Evolutionary conservation across 1,140 invertebrate genomes (phyloP).

Genomic region (Agraylea sexmaculata): DNA sequence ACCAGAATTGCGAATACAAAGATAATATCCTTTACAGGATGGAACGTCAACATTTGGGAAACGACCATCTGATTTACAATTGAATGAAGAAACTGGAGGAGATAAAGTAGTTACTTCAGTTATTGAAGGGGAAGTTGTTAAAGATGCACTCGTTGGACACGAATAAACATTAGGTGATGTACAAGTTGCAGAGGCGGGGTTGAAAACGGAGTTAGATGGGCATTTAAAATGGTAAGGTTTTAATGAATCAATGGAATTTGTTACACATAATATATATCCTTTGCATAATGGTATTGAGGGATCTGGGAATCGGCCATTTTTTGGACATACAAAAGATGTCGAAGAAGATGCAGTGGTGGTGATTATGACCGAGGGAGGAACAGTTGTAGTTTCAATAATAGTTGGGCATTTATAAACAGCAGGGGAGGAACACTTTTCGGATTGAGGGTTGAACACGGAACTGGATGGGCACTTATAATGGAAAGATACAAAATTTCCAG

Average conservation of each 20-base stretch:
- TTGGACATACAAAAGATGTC: neutral
- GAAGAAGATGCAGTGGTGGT: slow-evolving; percentile 3
- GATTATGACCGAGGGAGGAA: neutral
- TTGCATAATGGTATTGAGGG: neutral
- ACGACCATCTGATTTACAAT: neutral
- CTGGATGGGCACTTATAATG: slow-evolving; percentile 2
- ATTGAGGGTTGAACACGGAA: slow-evolving; percentile 4
- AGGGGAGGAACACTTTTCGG: slow-evolving; percentile 2
- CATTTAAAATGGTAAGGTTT: neutral
- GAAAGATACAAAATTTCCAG: neutral
- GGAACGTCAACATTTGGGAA: neutral
- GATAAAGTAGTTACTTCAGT: too few species aligned
- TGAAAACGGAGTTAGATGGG: neutral
- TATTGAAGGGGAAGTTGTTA: too few species aligned
- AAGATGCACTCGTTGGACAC: too few species aligned
- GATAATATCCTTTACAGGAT: neutral
- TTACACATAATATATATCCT: slow-evolving; percentile 1
- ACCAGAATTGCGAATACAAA: neutral
- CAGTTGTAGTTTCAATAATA: neutral
- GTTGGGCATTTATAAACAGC: neutral
- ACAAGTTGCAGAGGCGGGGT: slow-evolving; percentile 1
- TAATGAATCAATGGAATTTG: neutral
- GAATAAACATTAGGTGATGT: too few species aligned
- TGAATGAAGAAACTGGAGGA: neutral
- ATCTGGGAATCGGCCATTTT: slow-evolving; percentile 6